These are phyloP conservation scores for Eupithecia exiguata DNA, from an alignment of 2,888 invertebrate species.

Conservation along the genomic window DNA sequence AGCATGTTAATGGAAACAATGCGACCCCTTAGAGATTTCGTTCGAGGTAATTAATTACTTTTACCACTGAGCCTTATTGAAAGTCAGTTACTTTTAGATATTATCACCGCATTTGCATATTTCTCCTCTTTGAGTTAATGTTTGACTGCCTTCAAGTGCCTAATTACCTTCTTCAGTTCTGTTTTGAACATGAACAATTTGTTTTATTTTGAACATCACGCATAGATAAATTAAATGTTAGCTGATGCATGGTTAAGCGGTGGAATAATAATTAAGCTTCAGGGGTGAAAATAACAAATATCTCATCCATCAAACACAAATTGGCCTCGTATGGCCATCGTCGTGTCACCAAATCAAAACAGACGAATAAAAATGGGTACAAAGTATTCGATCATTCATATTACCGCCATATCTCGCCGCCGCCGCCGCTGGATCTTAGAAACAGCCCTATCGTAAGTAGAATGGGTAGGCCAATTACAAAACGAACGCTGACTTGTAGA, in stretches of 20 bases:
- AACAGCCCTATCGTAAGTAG: too few species aligned
- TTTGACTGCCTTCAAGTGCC: background rate
- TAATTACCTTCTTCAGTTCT: background rate
- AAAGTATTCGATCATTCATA: background rate
- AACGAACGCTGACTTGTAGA: too few species aligned
- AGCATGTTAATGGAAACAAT: conserved; percentile 77
- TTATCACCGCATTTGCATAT: conserved; percentile 14
- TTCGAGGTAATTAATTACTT: conserved; percentile 71
- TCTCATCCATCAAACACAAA: background rate
- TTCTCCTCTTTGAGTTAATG: conserved; percentile 4
- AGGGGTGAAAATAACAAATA: background rate
- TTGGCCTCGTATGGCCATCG: background rate
- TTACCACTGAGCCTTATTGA: conserved; percentile 47
- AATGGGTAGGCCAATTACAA: too few species aligned
- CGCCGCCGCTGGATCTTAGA: too few species aligned
- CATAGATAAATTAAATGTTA: too few species aligned
- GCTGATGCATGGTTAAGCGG: background rate
- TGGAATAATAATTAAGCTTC: background rate
- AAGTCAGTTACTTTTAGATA: conserved; percentile 23
- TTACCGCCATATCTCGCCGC: too few species aligned
- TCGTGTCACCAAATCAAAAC: background rate
- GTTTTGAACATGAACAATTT: background rate
- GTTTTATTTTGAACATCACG: background rate
- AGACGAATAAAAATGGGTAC: background rate
- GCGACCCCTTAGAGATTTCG: conserved; percentile 62